Conservation (phyloP, 92 coral and sea anemone genomes). For the Zoanthus gigantus region DNA sequence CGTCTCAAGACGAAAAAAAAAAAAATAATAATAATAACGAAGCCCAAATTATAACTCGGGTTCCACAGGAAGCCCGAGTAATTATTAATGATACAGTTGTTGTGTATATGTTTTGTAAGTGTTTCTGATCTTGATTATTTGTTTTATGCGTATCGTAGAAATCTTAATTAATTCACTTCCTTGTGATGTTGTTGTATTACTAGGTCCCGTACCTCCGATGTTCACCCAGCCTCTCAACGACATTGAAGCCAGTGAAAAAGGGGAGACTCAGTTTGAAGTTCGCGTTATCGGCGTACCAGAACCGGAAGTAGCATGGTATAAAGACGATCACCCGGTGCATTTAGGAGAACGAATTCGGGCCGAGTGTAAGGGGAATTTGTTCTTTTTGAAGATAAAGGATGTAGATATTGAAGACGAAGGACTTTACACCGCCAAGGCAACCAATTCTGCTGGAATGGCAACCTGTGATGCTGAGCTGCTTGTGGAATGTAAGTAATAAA, state of each 20-base stretch:
- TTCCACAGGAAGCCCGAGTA: too few species aligned
- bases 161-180: too few species aligned
- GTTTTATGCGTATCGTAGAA: too few species aligned
- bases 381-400: conserved; percentile 62
- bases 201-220: conserved; percentile 62
- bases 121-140: too few species aligned
- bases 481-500: conserved; percentile 71
- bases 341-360: conserved; percentile 65
- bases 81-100: too few species aligned
- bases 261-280: conserved; percentile 59
- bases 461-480: conserved; percentile 67
- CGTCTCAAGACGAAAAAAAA: too few species aligned
- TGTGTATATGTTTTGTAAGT: too few species aligned
- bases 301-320: conserved; percentile 82
- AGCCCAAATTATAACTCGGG: too few species aligned
- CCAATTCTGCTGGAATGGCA: conserved; percentile 79
- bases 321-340: conserved; percentile 69
- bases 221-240: conserved; percentile 65
- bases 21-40: too few species aligned
- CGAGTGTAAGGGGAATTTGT: conserved; percentile 66
- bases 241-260: conserved; percentile 60
- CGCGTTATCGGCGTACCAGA: conserved; percentile 80
- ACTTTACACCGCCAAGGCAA: conserved; percentile 79
- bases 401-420: conserved; percentile 84
- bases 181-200: neutral